Conservation (phyloP, 2,888 invertebrate genomes). For the Trissonchulus sp. region DNA sequence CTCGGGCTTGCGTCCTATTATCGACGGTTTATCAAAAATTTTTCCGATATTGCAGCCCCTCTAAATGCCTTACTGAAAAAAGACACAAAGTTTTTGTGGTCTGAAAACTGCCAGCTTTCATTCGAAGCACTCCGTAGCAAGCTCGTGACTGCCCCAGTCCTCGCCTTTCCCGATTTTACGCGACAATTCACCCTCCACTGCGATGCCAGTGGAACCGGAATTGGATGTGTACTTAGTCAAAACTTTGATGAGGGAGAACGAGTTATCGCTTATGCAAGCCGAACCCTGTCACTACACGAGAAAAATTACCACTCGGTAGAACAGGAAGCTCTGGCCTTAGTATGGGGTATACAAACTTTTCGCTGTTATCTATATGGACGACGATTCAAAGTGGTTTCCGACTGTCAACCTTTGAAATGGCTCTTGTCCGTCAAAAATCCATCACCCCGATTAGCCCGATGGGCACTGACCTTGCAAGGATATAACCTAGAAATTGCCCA, state of each 20-base stretch:
- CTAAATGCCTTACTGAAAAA: background rate
- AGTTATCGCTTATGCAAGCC: conserved; percentile 7
- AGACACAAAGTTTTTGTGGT: conserved; percentile 25
- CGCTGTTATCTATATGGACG: background rate
- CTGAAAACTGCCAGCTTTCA: conserved; percentile 3
- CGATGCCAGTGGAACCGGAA: background rate
- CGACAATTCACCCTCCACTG: background rate
- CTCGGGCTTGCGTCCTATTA: conserved; percentile 24
- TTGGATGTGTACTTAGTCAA: too few species aligned
- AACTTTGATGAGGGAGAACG: too few species aligned
- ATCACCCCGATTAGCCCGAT: too few species aligned
- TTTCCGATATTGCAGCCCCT: conserved; percentile 22
- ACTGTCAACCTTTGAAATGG: conserved; percentile 11
- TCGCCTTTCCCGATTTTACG: conserved; percentile 29
- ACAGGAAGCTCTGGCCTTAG: background rate
- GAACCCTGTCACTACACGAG: background rate
- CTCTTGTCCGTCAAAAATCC: too few species aligned
- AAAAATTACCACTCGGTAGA: background rate
- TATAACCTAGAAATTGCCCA: too few species aligned
- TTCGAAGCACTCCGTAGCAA: conserved; percentile 7
- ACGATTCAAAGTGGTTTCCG: background rate
- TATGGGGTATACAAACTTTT: background rate
- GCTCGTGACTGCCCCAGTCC: conserved; percentile 12
- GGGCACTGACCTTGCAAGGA: too few species aligned
- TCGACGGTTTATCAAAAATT: conserved; percentile 7